Percentiles rank a stretch among this genome's conserved stretches.
These are phyloP conservation scores for Calephelis perditalis DNA, from an alignment of 2,888 invertebrate species.

Conservation along the genomic window DNA sequence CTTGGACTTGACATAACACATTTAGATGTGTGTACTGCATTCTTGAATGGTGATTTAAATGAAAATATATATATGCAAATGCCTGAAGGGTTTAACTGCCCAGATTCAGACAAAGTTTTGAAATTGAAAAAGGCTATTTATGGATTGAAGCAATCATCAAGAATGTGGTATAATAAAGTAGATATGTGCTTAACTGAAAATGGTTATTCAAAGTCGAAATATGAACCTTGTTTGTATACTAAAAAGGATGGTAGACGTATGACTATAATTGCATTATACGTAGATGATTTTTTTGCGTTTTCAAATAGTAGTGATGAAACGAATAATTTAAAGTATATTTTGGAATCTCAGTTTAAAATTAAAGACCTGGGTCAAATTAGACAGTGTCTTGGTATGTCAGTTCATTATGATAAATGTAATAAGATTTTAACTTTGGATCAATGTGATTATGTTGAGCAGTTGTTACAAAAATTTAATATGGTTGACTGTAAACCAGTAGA, in stretches of 20 bases:
- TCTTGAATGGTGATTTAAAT: slow-evolving; percentile 21
- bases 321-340: slow-evolving; percentile 18
- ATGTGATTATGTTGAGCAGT: slow-evolving; percentile 24
- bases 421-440: slow-evolving; percentile 23
- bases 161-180: slow-evolving; percentile 19
- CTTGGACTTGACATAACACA: slow-evolving; percentile 20
- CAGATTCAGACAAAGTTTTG: slow-evolving; percentile 15
- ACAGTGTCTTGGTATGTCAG: slow-evolving; percentile 24
- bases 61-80: slow-evolving; percentile 22
- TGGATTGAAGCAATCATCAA: slow-evolving; percentile 28
- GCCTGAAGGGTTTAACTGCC: slow-evolving; percentile 14
- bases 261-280: slow-evolving; percentile 20
- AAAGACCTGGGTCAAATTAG: slow-evolving; percentile 23
- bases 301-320: slow-evolving; percentile 18
- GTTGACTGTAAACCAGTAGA: slow-evolving; percentile 21
- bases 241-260: slow-evolving; percentile 15
- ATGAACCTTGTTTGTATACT: slow-evolving; percentile 18
- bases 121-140: slow-evolving; percentile 27
- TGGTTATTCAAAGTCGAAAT: slow-evolving; percentile 24
- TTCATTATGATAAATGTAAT: slow-evolving; percentile 21
- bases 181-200: slow-evolving; percentile 22
- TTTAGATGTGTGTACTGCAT: slow-evolving; percentile 23
- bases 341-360: slow-evolving; percentile 22
- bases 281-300: slow-evolving; percentile 19
- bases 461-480: slow-evolving; percentile 23